Conservation (phyloP, 2,797 vertebrate genomes). For the Iguana delicatissima region DNA sequence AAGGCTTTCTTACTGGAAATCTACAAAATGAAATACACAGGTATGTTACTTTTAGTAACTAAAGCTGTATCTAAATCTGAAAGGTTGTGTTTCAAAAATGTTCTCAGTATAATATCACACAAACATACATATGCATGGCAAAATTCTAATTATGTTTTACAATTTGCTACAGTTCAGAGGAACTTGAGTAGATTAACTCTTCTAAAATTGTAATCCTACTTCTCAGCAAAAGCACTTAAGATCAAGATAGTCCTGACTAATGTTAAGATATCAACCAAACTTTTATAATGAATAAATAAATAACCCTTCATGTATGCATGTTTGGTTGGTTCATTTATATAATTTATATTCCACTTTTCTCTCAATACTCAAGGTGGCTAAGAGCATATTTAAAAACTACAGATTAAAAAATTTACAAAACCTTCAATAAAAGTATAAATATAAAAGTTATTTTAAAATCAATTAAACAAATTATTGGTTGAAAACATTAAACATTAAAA, state of each 20-base stretch:
- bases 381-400: too few relatives aligned
- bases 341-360: too few relatives aligned
- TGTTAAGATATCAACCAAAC: neutral
- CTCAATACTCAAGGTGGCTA: too few relatives aligned
- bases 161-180: neutral
- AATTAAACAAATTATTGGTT: too few relatives aligned
- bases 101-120: neutral
- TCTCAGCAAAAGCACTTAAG: neutral
- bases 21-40: slow-evolving; percentile 53
- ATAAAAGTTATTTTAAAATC: too few relatives aligned
- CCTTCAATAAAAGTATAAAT: too few relatives aligned
- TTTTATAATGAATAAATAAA: neutral
- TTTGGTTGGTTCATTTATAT: too few relatives aligned
- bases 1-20: slow-evolving; percentile 64
- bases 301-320: too few relatives aligned
- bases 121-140: neutral
- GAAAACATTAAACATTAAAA: too few relatives aligned
- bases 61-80: slow-evolving; percentile 64
- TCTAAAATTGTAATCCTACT: neutral
- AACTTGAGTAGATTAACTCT: neutral
- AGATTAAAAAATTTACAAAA: too few relatives aligned
- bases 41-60: slow-evolving; percentile 62
- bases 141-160: neutral
- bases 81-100: slow-evolving; percentile 39
- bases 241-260: neutral